phyloP scores from a whole-genome alignment of 2,888 invertebrate species.

The Tetragnatha montana region DNA sequence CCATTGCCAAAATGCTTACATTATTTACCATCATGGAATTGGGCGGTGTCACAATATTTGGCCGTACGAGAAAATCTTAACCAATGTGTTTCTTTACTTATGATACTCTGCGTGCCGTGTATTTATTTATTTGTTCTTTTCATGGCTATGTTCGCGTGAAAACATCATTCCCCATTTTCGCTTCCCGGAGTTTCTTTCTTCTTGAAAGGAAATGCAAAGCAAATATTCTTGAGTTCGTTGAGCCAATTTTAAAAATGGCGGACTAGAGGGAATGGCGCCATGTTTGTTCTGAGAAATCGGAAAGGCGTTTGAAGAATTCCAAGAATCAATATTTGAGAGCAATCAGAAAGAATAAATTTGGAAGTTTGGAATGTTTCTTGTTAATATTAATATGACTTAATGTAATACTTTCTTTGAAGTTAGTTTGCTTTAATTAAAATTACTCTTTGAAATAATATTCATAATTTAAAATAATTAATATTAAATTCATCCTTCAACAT shows the following conservation, averaged over 20 bases:
- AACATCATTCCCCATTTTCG: slow-evolving; percentile 33
- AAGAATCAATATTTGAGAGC: neutral
- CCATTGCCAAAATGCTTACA: slow-evolving; percentile 8
- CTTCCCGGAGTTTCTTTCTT: neutral
- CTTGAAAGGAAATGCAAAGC: slow-evolving; percentile 16
- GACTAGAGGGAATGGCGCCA: slow-evolving; percentile 1
- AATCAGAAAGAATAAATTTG: too few species aligned
- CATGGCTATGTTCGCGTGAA: slow-evolving; percentile 9
- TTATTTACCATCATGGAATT: slow-evolving; percentile 25
- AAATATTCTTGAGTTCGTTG: slow-evolving; percentile 28
- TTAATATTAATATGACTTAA: too few species aligned
- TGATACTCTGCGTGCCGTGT: neutral
- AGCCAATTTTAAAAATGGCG: slow-evolving; percentile 7
- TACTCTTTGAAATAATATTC: too few species aligned
- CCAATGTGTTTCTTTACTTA: slow-evolving; percentile 42
- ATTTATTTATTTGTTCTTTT: neutral
- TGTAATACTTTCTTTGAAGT: too few species aligned
- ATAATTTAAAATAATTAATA: too few species aligned
- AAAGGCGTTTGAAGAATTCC: neutral
- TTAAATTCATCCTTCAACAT: too few species aligned
- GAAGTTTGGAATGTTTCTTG: too few species aligned
- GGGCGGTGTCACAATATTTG: slow-evolving; percentile 50
- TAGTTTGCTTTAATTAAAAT: too few species aligned
- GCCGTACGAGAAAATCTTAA: slow-evolving; percentile 27
- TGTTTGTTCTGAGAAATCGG: slow-evolving; percentile 11